A percentile compares a stretch with the other conserved stretches of the same genome.
These are phyloP conservation scores for Drosophila melanocephala DNA, from an alignment of 2,888 invertebrate genomes.

Conservation along the genomic window DNA sequence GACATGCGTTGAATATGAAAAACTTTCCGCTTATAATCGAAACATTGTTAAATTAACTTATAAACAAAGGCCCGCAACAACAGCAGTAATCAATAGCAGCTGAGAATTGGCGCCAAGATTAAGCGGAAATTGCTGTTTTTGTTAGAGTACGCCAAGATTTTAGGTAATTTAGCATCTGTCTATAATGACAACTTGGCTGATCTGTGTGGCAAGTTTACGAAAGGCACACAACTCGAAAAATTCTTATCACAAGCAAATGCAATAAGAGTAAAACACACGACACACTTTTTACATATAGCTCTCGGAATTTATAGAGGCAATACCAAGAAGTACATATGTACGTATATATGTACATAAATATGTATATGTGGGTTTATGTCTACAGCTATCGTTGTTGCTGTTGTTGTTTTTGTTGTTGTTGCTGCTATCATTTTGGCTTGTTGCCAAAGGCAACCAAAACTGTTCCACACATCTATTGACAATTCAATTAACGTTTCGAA, in stretches of 20 bases:
- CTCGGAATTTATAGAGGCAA: slow-evolving; percentile 59
- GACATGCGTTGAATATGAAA: slow-evolving; percentile 58
- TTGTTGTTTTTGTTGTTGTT: slow-evolving; percentile 16
- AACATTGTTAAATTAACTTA: slow-evolving; percentile 54
- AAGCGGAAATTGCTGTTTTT: slow-evolving; percentile 35
- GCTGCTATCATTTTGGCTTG: slow-evolving; percentile 62
- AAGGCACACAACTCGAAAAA: slow-evolving; percentile 2
- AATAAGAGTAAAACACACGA: slow-evolving; percentile 64
- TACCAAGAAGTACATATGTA: slow-evolving; percentile 29
- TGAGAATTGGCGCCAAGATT: slow-evolving; percentile 26
- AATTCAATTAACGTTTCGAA: slow-evolving; percentile 80
- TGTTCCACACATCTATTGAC: slow-evolving; percentile 71
- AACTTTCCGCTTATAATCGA: slow-evolving; percentile 72
- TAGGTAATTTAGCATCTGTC: neutral
- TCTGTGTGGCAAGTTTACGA: slow-evolving; percentile 23
- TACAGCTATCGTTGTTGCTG: slow-evolving; percentile 28
- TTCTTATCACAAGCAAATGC: slow-evolving; percentile 68
- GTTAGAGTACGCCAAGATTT: neutral
- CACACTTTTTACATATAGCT: slow-evolving; percentile 45
- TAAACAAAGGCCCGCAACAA: slow-evolving; percentile 27
- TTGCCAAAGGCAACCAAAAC: slow-evolving; percentile 57
- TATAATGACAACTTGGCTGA: slow-evolving; percentile 1
- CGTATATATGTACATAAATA: slow-evolving; percentile 3
- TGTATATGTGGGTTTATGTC: slow-evolving; percentile 16
- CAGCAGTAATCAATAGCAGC: slow-evolving; percentile 21